phyloP scores from a whole-genome alignment of 53 echinoderm and acorn worm genomes.

The Paracentrotus lividus region DNA sequence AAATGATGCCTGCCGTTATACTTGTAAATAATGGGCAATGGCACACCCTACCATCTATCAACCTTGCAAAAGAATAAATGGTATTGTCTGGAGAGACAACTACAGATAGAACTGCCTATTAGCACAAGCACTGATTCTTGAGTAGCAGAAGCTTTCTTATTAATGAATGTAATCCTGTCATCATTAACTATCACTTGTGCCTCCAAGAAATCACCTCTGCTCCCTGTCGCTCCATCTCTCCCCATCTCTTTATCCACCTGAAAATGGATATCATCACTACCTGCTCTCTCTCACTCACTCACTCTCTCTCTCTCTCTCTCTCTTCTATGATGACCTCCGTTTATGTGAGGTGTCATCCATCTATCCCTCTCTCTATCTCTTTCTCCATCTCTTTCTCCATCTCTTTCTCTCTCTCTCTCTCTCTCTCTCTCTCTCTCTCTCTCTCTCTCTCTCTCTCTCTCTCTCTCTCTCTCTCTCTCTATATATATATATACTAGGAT shows the following conservation, averaged over 20 bases:
- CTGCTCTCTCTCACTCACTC: background rate
- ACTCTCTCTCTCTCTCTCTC: background rate
- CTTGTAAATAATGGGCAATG: too few relatives aligned
- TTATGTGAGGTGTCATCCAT: background rate
- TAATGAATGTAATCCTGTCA: conserved; percentile 39
- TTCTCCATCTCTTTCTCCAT: too few relatives aligned
- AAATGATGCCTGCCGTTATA: too few relatives aligned
- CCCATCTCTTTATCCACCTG: too few relatives aligned
- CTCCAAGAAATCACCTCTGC: background rate
- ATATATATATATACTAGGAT: too few relatives aligned
- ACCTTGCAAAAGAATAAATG: too few relatives aligned
- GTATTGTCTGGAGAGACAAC: background rate
- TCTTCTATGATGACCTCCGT: background rate
- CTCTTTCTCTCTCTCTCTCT: too few relatives aligned
- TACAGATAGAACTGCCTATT: background rate
- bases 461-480: too few relatives aligned
- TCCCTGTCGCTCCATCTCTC: background rate
- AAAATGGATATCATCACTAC: too few relatives aligned
- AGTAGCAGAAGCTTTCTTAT: conserved; percentile 38
- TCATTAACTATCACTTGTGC: conserved; percentile 56
- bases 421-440: background rate
- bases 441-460: background rate
- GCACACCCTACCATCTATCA: too few relatives aligned
- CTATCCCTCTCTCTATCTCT: background rate
- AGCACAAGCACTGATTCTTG: conserved; percentile 41